phyloP scores from a whole-genome alignment of 2,113 vertebrate genomes.

The Clarias gariepinus region DNA sequence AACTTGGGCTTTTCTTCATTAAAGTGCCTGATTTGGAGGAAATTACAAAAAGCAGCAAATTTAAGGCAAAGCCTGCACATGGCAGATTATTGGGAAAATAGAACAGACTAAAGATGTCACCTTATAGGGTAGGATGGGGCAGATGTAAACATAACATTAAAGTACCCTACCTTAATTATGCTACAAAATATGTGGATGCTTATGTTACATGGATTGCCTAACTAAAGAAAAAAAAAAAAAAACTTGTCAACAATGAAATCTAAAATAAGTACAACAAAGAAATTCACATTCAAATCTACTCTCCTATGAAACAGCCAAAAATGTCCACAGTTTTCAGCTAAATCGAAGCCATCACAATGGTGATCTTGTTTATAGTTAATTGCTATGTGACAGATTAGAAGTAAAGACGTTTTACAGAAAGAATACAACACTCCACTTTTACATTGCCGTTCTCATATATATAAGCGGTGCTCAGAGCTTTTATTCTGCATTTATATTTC shows the following conservation, averaged over 20 bases:
- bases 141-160: conserved; percentile 1
- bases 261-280: not conserved
- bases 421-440: conserved; percentile 15
- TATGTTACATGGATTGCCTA: conserved; percentile 16
- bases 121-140: conserved; percentile 7
- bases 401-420: not conserved
- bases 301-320: conserved; percentile 5
- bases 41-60: conserved; percentile 36
- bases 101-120: not conserved
- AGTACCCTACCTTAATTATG: not conserved
- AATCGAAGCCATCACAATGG: conserved; percentile 24
- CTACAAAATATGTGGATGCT: conserved; percentile 30
- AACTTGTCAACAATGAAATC: not conserved
- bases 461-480: not conserved
- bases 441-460: not conserved
- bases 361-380: conserved; percentile 20
- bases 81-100: conserved; percentile 9
- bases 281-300: conserved; percentile 4
- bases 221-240: not conserved
- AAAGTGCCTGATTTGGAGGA: conserved; percentile 22
- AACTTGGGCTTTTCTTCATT: not conserved
- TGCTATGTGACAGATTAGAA: conserved; percentile 1
- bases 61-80: conserved; percentile 34
- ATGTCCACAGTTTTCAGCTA: conserved; percentile 18
- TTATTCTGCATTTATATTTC: conserved; percentile 45